These are phyloP conservation scores for Cheilosia soror DNA, from an alignment of 2,888 invertebrate genomes.

Conservation along the genomic window DNA sequence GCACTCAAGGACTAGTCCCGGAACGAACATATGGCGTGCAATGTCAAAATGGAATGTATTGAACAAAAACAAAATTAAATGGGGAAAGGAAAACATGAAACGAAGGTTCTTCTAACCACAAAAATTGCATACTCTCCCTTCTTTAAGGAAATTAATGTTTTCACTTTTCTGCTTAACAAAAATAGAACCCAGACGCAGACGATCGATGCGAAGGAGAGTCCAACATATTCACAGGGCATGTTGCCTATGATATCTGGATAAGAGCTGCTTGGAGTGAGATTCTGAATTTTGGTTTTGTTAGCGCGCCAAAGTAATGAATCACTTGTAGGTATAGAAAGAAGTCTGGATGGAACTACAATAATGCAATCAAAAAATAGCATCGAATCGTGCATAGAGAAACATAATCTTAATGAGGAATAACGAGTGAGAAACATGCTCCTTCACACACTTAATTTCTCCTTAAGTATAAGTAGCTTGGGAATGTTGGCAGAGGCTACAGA, in stretches of 20 bases:
- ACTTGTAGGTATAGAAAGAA: neutral
- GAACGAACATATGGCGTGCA: slow-evolving; percentile 64
- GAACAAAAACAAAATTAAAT: slow-evolving; percentile 12
- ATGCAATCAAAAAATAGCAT: too few species aligned
- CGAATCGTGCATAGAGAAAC: too few species aligned
- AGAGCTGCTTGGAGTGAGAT: neutral
- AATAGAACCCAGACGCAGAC: slow-evolving; percentile 26
- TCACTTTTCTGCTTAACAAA: slow-evolving; percentile 7
- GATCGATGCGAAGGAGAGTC: neutral
- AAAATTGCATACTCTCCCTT: slow-evolving; percentile 32
- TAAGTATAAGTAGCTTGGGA: too few species aligned
- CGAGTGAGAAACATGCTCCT: too few species aligned
- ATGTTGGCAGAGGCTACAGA: too few species aligned
- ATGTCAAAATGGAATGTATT: slow-evolving; percentile 50
- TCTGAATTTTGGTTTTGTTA: slow-evolving; percentile 17
- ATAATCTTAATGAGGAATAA: too few species aligned
- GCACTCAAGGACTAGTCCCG: slow-evolving; percentile 27
- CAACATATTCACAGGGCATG: neutral
- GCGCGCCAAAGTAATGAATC: slow-evolving; percentile 33
- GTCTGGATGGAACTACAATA: too few species aligned
- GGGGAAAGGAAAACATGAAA: slow-evolving; percentile 28
- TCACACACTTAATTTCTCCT: too few species aligned
- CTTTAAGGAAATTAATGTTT: slow-evolving; percentile 25
- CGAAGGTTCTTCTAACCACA: neutral
- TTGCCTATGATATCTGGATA: slow-evolving; percentile 3